These are phyloP conservation scores for Sesamia inferens DNA, from an alignment of 2,888 invertebrate genomes.

Conservation along the genomic window DNA sequence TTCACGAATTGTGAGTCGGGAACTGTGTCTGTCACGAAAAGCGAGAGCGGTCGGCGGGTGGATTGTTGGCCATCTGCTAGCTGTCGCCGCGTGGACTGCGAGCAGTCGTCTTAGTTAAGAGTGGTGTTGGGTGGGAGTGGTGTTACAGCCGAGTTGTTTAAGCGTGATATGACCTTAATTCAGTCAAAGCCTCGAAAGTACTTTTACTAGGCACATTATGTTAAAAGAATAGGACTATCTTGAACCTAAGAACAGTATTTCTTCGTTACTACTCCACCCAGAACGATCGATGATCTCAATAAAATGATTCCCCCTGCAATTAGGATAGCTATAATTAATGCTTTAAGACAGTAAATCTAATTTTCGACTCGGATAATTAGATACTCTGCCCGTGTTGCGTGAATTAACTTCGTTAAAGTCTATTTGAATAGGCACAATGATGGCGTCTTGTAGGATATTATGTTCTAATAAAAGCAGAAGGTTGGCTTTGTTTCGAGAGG, in stretches of 20 bases:
- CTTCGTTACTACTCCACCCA: neutral
- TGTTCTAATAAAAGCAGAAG: conserved; percentile 9
- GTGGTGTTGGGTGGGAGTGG: no score
- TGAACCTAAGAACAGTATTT: no score
- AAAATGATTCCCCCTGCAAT: conserved; percentile 50
- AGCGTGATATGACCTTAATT: no score
- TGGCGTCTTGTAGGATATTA: conserved; percentile 24
- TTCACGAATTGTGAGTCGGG: no score
- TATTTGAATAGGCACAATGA: conserved; percentile 28
- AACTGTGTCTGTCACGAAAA: no score
- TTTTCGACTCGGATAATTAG: conserved; percentile 55
- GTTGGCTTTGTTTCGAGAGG: neutral
- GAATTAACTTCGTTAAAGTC: conserved; percentile 53
- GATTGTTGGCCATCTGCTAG: no score
- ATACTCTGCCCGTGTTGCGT: conserved; percentile 19
- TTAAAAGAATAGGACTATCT: neutral
- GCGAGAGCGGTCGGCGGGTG: no score
- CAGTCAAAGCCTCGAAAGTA: neutral
- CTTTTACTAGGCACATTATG: neutral
- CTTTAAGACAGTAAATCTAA: conserved; percentile 44
- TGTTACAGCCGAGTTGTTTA: no score
- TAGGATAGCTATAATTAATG: conserved; percentile 56
- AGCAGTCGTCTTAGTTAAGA: no score
- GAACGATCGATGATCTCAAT: conserved; percentile 37
- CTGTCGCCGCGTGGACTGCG: no score